Evolutionary conservation across 2,888 invertebrate genomes (phyloP), one percentile per base, ranked within the genome.

Genomic region (Autographa pulchrina): DNA sequence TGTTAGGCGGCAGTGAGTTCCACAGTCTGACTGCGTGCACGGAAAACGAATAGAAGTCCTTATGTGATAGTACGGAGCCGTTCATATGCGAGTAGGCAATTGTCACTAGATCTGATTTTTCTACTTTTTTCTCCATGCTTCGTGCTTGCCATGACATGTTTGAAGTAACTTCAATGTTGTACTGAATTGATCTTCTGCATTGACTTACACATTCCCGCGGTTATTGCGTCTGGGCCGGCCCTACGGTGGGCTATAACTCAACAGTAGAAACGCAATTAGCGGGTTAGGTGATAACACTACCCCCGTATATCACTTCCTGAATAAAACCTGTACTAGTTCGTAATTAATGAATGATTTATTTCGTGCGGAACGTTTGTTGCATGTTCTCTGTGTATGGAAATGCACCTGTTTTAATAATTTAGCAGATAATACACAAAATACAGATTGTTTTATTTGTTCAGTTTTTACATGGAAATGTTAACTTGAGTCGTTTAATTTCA

Each of bases 221-320:
- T 81, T 80, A 83, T 81, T 82, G 78, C 68, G 83, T 79, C 82
- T 85, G 83, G 70, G 72, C 75, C 77, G 78, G 69, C 82, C 75
- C 77, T 78, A 80, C 75, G 75, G 69, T 82, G 75, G 84, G 87
- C 88, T 80, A 91, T 94, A 93, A 93, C 86, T 94, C 91, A 93
- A 81, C 86, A 77, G 89, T 85, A 88, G 88, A 90, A 92, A 92
- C 90, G 92, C 92, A 94, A 94, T 94, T 94, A 94, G 91, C 89
- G 87, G 85, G 86, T 85, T 91, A 92, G 91, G 91, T 92, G 93
- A 93, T 94, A 93, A 92, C 91, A 88, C 80, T 63, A 73, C 72
- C 73, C 82, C 32, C 32, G 58, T 84, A 77, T 73, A 85, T 84
- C 85, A 81, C 84, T 77, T 81, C 75, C 68, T 83, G 84, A 81